Base-by-base conservation (phyloP, 2,113 vertebrate genomes). In the Crotophaga sulcirostris region DNA sequence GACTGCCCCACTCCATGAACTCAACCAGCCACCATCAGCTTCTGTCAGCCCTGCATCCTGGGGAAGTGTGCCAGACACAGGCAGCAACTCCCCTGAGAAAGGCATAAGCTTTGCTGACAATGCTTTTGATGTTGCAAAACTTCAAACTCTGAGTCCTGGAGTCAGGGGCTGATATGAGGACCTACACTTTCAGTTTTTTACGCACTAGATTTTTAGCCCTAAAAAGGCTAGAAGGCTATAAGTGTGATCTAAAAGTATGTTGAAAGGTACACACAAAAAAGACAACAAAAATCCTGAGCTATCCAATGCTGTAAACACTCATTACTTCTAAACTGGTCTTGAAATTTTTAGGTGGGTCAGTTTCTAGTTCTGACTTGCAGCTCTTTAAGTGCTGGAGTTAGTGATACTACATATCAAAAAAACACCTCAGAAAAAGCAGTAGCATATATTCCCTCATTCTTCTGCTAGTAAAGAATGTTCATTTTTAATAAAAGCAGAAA, bases 31-130 rank as follows among this genome's bases (percentile, higher is more conserved):
- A 3, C 28, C 3, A 1, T 21, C 36, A 52, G 9, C 18, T 49
- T 18, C 25, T 49, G 14, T 0, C 6, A 45, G 56, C 29, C 66
- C 47, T 0, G 0, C 26, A 25, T 10, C 20, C 6, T 2, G 0
- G 29, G 34, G 8, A 55, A 64, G 11, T 3, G 10, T 3, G 54
- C 17, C 29, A 68, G 40, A 34, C 33, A 10, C 17, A 38, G 19
- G 21, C 25, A 58, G 82, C 12, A 75, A 54, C 5, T 3, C 13
- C 16, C 28, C 15, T 5, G 6, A 29, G 42, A 92, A 56, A 16
- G 17, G 6, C 33, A 44, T 6, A 21, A 54, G 16, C 13, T 85
- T 62, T 70, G 26, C 47, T 81, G n/a, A 34, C 12, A 13, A 15
- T 24, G 17, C 16, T 73, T 73, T 24, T 13, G n/a, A 16, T 67